Conservation (phyloP, 2,797 vertebrate species). For the Gadopsis bispinosus region DNA sequence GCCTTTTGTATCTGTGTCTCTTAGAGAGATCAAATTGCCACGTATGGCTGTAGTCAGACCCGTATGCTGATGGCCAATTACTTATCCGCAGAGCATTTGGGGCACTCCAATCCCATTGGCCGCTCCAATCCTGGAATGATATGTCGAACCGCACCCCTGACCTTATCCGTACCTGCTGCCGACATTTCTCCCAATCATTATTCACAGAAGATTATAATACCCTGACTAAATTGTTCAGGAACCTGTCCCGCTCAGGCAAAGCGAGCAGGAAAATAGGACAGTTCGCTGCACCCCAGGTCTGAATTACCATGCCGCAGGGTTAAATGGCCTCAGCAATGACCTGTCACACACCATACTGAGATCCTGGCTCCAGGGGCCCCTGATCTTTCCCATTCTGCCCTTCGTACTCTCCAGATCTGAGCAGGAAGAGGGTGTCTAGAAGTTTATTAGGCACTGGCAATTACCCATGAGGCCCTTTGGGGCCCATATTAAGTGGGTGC, state of each 20-base stretch:
- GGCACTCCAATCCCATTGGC: constrained; percentile 56
- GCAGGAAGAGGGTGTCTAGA: constrained; percentile 65
- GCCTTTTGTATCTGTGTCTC: constrained; percentile 23
- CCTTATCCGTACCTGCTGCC: constrained; percentile 53
- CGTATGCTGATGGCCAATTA: constrained; percentile 68
- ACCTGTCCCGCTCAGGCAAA: constrained; percentile 59
- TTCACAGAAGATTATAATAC: constrained; percentile 56
- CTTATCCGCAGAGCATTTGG: constrained; percentile 48
- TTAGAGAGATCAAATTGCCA: constrained; percentile 34
- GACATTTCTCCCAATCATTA: constrained; percentile 52
- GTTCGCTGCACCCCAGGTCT: constrained; percentile 46
- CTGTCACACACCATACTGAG: constrained; percentile 68
- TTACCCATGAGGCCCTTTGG: constrained; percentile 83
- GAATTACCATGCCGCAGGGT: constrained; percentile 67
- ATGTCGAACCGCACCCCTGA: constrained; percentile 64
- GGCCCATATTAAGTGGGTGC: constrained; percentile 84
- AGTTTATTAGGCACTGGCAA: constrained; percentile 86
- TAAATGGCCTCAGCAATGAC: constrained; percentile 64
- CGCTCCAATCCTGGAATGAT: constrained; percentile 48
- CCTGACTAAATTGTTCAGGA: constrained; percentile 63
- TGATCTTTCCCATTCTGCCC: constrained; percentile 60
- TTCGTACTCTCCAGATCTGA: constrained; percentile 48
- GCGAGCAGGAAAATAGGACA: constrained; percentile 32
- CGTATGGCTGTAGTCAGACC: constrained; percentile 42
- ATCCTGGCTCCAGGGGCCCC: constrained; percentile 61